Percentiles rank a stretch among this genome's conserved stretches.
phyloP scores from a whole-genome alignment of 2,113 vertebrate genomes.

The Typhlomys cinereus region DNA sequence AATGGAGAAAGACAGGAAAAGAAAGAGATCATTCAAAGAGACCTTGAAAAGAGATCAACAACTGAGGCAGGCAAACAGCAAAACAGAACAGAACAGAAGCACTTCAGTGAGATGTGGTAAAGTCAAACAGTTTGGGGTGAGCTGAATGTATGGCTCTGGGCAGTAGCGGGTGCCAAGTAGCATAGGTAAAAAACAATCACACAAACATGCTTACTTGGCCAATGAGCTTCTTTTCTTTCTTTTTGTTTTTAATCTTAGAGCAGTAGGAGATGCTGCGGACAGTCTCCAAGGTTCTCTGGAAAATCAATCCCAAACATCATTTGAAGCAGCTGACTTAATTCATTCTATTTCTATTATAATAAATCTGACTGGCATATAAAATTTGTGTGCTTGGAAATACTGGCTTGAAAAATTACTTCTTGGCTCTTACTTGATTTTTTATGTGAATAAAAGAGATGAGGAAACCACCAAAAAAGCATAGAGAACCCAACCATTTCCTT shows the following conservation, averaged over 20 bases:
- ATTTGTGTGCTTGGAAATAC: slow-evolving; percentile 79
- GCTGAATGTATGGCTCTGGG: slow-evolving; percentile 61
- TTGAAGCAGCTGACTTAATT: slow-evolving; percentile 73
- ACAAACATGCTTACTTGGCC: slow-evolving; percentile 73
- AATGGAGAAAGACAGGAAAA: slow-evolving; percentile 36
- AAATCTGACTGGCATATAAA: slow-evolving; percentile 78
- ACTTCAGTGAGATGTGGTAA: slow-evolving; percentile 36
- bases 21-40: slow-evolving; percentile 44
- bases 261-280: slow-evolving; percentile 76
- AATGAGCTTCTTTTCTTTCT: slow-evolving; percentile 80
- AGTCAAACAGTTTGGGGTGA: slow-evolving; percentile 63
- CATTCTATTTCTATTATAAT: slow-evolving; percentile 78
- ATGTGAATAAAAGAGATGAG: slow-evolving; percentile 48
- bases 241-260: too few relatives aligned
- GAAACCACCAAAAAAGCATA: slow-evolving; percentile 58
- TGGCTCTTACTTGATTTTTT: slow-evolving; percentile 54
- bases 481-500: slow-evolving; percentile 62
- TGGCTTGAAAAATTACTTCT: slow-evolving; percentile 76
- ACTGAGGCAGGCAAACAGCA: too few relatives aligned
- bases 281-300: slow-evolving; percentile 74
- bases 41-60: slow-evolving; percentile 40
- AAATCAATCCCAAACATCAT: slow-evolving; percentile 79
- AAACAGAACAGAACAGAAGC: background rate
- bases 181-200: slow-evolving; percentile 79
- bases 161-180: slow-evolving; percentile 49